phyloP scores from a whole-genome alignment of 2,113 vertebrate genomes.

The Rhipidura dahli region DNA sequence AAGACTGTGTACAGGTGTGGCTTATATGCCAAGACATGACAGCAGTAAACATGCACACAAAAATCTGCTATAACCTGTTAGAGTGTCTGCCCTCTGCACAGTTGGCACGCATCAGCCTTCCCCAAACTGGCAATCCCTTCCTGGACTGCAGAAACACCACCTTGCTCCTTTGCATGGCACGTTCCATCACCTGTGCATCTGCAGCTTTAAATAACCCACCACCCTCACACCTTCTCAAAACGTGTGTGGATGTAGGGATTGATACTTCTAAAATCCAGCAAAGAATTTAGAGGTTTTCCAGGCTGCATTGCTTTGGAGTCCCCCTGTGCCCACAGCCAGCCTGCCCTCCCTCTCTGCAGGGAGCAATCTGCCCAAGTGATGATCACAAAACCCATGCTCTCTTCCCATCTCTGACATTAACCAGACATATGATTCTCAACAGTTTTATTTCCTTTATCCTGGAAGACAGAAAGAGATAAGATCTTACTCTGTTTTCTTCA shows the following conservation, averaged over 20 bases:
- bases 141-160: neutral
- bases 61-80: neutral
- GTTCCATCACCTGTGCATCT: neutral
- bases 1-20: neutral
- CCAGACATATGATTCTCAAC: neutral
- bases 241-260: neutral
- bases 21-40: neutral
- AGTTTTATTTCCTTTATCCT: neutral
- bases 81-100: neutral
- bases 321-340: neutral
- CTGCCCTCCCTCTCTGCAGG: neutral
- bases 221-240: neutral
- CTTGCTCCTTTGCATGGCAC: neutral
- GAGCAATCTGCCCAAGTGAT: neutral
- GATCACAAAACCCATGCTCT: neutral
- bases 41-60: neutral
- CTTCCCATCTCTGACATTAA: neutral
- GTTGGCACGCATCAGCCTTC: neutral
- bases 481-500: neutral
- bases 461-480: neutral
- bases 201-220: neutral
- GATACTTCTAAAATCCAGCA: neutral
- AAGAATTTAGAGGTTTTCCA: neutral
- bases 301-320: neutral
- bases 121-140: neutral